Percentiles rank a stretch among this genome's conserved stretches.
Evolutionary conservation across 1,140 invertebrate species (phyloP).

Genomic region (Helicoverpa armigera): DNA sequence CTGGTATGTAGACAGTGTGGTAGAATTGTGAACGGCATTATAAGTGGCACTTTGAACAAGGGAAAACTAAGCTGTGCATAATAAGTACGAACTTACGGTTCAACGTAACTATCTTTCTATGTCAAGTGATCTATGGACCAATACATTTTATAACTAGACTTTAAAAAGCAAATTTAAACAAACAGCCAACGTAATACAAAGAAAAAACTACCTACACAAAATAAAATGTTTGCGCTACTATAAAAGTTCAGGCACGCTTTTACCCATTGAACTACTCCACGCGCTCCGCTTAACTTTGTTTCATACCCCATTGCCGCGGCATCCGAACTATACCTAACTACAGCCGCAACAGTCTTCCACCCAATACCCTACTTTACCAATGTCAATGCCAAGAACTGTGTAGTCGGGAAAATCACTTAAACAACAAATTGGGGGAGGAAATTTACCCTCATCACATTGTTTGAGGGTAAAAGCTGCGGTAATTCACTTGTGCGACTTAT

Average conservation of each 20-base stretch:
- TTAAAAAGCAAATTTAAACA: background rate
- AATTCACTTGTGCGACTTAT: conserved; percentile 46
- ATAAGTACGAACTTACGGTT: background rate
- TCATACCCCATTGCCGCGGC: conserved; percentile 1
- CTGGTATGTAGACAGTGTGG: background rate
- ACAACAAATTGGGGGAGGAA: conserved; percentile 43
- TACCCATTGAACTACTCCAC: background rate
- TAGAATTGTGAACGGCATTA: background rate
- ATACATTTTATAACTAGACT: no score
- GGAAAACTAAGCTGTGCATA: background rate
- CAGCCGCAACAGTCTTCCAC: conserved; percentile 38
- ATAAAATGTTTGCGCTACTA: conserved; percentile 6
- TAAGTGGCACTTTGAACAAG: background rate
- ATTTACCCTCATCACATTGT: conserved; percentile 56
- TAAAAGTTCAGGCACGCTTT: background rate
- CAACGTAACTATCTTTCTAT: background rate
- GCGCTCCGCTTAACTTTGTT: conserved; percentile 28
- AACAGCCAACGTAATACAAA: background rate
- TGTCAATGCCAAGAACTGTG: conserved; percentile 56
- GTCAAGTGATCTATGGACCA: background rate
- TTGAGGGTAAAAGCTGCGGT: conserved; percentile 50
- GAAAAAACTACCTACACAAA: background rate
- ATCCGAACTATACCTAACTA: conserved; percentile 8
- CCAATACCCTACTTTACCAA: conserved; percentile 51
- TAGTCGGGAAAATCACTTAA: conserved; percentile 47